Base-by-base conservation (phyloP, 2,888 invertebrate species). In the Drosophila parthenogenetica region DNA sequence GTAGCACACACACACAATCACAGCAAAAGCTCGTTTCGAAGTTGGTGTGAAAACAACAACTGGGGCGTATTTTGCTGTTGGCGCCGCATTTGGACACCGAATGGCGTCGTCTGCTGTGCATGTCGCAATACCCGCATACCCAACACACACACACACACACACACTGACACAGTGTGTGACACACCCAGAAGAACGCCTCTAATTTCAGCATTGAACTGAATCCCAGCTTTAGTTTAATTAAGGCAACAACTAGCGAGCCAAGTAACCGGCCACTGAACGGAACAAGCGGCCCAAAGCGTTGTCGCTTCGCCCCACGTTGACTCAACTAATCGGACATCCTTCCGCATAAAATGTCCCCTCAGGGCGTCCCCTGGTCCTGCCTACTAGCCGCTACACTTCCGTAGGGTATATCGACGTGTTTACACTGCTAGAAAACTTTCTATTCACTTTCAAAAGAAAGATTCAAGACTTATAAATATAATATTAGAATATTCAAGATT, bases 281-380 rank as follows among this genome's bases (percentile, higher is more conserved):
- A 66, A 71, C 64, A 50, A 51, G 48, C 42, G 58, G 73, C 72
- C 62, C 73, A 61, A 49, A 55, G 70, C 70, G 63, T 58, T 42
- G 42, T 57, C 69, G 64, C 57, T 46, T 39, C 42, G 66, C 57
- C 53, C 60, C 65, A 79, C 85, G 79, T 83, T 87, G 85, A 79
- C 83, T 84, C 86, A 84, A 87, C 87, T 82, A 84, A 84, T 84
- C 87, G 83, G 86, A 87, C 87, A 85, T 84, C 83, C 87, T 84
- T 87, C 86, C 83, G 82, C 79, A 82, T 78, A 79, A 82, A 83
- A 75, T 85, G 77, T 67, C 67, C 77, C 72, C 46, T 43, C 53
- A 73, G 60, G 29, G 32, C 16, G 42, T 14, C 60, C 59, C 17
- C 11, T 13, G 10, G 16, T 14, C 1, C 19, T 51, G 39, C 35